A percentile compares a stretch with the other conserved stretches of the same genome.
Evolutionary conservation across 1,140 invertebrate species (phyloP).

Genomic region (Planococcus citri): DNA sequence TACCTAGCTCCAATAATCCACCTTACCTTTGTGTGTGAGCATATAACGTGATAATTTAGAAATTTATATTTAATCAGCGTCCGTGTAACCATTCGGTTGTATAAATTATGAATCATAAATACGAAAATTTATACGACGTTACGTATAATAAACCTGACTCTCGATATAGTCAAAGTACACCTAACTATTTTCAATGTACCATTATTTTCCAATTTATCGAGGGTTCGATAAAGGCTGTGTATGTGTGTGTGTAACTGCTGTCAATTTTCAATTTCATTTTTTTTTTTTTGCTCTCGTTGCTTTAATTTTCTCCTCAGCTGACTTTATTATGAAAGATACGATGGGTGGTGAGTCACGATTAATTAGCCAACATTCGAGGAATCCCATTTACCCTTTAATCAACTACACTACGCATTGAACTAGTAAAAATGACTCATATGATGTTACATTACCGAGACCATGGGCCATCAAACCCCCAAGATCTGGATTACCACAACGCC

Average conservation of each 20-base stretch:
- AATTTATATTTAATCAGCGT: conserved; percentile 2
- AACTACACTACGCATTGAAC: too few relatives aligned
- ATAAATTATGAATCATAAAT: background rate
- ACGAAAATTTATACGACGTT: background rate
- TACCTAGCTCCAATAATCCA: background rate
- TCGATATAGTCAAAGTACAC: too few relatives aligned
- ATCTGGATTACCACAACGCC: background rate
- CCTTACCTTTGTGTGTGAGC: too few relatives aligned
- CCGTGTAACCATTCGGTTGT: background rate
- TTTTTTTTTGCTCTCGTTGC: too few relatives aligned
- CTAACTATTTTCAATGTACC: too few relatives aligned
- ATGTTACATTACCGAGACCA: too few relatives aligned
- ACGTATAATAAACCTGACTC: too few relatives aligned
- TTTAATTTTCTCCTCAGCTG: background rate
- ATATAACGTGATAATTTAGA: background rate
- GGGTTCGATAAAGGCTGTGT: background rate
- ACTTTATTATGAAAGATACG: background rate
- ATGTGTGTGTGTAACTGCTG: too few relatives aligned
- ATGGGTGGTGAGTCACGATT: background rate
- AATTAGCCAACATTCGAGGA: background rate
- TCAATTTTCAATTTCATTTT: background rate
- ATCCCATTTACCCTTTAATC: background rate
- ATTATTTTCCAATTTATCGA: background rate
- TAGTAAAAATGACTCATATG: background rate
- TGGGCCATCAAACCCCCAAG: too few relatives aligned